Evolutionary conservation across 2,113 vertebrate species (phyloP).

Genomic region (Antechinus stuartii): DNA sequence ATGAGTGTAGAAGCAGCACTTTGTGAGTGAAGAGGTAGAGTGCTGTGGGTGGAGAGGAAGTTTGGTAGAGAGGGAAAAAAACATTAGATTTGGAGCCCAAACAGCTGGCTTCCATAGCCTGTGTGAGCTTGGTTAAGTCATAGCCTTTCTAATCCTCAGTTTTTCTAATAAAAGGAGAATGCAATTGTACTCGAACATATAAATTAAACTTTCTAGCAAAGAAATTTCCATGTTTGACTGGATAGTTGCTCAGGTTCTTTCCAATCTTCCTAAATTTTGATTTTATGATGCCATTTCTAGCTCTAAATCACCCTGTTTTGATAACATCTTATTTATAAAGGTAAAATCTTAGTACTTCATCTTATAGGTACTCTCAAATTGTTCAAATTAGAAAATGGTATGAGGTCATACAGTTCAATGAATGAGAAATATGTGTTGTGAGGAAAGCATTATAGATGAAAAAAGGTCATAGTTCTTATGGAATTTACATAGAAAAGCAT

Average conservation of each 20-base stretch:
- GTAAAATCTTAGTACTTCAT: neutral
- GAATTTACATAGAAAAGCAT: neutral
- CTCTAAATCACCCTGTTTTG: constrained; percentile 1
- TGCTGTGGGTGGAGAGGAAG: neutral
- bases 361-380: neutral
- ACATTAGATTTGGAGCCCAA: neutral
- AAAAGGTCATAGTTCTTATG: neutral
- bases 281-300: neutral
- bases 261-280: neutral
- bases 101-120: neutral
- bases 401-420: neutral
- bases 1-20: neutral
- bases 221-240: neutral
- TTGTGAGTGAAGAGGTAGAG: neutral
- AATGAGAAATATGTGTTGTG: neutral
- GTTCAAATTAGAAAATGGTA: neutral
- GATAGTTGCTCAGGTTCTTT: neutral
- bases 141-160: neutral
- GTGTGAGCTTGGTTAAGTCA: neutral
- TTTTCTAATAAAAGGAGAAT: neutral
- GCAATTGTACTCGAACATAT: neutral
- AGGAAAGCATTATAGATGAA: neutral
- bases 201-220: neutral
- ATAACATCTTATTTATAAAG: constrained; percentile 5
- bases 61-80: neutral